Evolutionary conservation across 2,888 invertebrate genomes (phyloP).

Genomic region (Pinctada fucata): DNA sequence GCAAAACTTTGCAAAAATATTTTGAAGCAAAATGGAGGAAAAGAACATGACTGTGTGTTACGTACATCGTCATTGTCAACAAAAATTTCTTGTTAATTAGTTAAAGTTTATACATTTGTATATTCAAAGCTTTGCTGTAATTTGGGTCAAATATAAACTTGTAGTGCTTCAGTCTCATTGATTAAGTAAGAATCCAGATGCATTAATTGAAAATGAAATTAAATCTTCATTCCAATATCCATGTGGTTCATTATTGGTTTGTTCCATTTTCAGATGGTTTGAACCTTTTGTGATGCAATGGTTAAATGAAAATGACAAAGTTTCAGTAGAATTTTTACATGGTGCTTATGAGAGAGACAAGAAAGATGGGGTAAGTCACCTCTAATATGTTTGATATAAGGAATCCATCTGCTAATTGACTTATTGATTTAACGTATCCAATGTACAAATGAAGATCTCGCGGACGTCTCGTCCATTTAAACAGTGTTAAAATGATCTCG

Average conservation of each 20-base stretch:
- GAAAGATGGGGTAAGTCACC: constrained; percentile 73
- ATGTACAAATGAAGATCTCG: no score
- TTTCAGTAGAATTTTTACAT: constrained; percentile 97
- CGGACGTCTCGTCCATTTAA: no score
- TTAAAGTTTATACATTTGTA: background rate
- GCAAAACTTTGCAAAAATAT: background rate
- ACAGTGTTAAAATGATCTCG: no score
- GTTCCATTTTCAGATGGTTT: constrained; percentile 91
- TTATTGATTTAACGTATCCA: background rate
- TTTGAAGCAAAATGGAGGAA: no score
- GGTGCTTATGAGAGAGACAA: constrained; percentile 97
- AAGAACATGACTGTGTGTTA: background rate
- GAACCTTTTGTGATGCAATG: constrained; percentile 99
- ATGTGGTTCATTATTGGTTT: no score
- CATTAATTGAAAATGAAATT: no score
- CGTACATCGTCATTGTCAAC: background rate
- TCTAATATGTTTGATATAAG: no score
- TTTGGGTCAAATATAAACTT: background rate
- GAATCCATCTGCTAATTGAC: background rate
- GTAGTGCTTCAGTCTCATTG: no score
- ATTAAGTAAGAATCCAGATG: no score
- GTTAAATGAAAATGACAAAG: constrained; percentile 99
- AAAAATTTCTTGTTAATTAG: no score
- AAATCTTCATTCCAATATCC: no score
- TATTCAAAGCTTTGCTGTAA: no score